Conservation (phyloP, 1,140 invertebrate genomes). For the Lepidotrigona ventralis region DNA sequence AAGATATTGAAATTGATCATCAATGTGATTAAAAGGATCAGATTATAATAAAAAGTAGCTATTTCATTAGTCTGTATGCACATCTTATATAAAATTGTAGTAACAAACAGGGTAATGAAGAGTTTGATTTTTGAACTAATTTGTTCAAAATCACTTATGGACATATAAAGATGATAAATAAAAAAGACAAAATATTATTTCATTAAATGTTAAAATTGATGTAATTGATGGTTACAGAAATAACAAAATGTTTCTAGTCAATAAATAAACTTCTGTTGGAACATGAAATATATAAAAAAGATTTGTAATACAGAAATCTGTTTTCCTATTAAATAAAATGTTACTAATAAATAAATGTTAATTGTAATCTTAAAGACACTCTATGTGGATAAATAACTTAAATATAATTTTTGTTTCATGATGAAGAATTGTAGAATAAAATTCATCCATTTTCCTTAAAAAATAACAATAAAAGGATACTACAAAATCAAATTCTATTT, state of each 20-base stretch:
- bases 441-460: not conserved
- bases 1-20: not conserved
- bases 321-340: not conserved
- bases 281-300: not conserved
- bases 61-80: not conserved
- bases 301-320: not conserved
- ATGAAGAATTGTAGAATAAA: not conserved
- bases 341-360: too few species aligned
- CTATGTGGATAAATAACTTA: not conserved
- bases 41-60: not conserved
- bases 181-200: not conserved
- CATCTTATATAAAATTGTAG: not conserved
- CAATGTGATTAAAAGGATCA: not conserved
- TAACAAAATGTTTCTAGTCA: slow-evolving; percentile 32
- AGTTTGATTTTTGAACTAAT: slow-evolving; percentile 3
- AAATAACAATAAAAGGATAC: not conserved
- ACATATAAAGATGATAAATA: not conserved
- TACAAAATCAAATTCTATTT: not conserved
- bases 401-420: not conserved
- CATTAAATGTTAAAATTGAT: not conserved
- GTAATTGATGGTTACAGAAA: not conserved
- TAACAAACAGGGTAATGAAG: slow-evolving; percentile 31
- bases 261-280: slow-evolving; percentile 16
- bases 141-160: not conserved
- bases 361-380: not conserved